Percentiles rank a stretch among this genome's conserved stretches.
Evolutionary conservation across 2,888 invertebrate species (phyloP).

Genomic region (Microctonus hyperodae): DNA sequence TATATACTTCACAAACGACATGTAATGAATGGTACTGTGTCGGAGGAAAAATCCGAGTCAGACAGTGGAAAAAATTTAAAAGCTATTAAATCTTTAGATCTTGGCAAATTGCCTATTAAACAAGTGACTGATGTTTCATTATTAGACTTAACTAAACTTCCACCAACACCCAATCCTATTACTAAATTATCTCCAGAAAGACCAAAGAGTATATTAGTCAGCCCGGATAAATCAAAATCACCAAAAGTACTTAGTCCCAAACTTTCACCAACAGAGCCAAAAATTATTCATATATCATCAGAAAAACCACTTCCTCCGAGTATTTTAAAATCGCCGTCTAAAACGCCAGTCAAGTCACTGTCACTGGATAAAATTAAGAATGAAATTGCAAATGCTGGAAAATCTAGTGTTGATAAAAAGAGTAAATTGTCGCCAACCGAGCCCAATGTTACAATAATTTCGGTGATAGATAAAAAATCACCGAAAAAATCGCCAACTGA

Average conservation of each 20-base stretch:
- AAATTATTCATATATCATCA: conserved; percentile 46
- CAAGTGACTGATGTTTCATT: conserved; percentile 52
- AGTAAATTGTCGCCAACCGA: conserved; percentile 51
- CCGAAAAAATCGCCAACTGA: conserved; percentile 53
- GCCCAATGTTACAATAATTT: conserved; percentile 51
- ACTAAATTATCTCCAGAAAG: conserved; percentile 62
- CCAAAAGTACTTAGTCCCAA: conserved; percentile 54
- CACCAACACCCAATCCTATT: conserved; percentile 43
- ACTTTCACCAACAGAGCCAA: conserved; percentile 53
- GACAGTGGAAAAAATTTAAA: conserved; percentile 51
- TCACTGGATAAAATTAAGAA: conserved; percentile 50
- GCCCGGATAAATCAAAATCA: conserved; percentile 52
- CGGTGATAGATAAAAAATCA: conserved; percentile 48
- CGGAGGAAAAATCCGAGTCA: conserved; percentile 58
- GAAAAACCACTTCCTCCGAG: conserved; percentile 51
- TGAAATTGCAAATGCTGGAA: conserved; percentile 40
- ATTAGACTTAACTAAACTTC: conserved; percentile 54
- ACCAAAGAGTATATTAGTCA: conserved; percentile 52
- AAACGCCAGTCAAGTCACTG: conserved; percentile 45
- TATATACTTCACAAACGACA: conserved; percentile 86
- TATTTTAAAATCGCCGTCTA: conserved; percentile 39
- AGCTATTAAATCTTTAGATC: conserved; percentile 46
- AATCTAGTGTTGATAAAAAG: conserved; percentile 54
- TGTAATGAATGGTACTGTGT: conserved; percentile 83
- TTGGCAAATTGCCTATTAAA: conserved; percentile 54